Base-by-base conservation (phyloP, 1,140 invertebrate genomes). In the Augochlora pura region DNA sequence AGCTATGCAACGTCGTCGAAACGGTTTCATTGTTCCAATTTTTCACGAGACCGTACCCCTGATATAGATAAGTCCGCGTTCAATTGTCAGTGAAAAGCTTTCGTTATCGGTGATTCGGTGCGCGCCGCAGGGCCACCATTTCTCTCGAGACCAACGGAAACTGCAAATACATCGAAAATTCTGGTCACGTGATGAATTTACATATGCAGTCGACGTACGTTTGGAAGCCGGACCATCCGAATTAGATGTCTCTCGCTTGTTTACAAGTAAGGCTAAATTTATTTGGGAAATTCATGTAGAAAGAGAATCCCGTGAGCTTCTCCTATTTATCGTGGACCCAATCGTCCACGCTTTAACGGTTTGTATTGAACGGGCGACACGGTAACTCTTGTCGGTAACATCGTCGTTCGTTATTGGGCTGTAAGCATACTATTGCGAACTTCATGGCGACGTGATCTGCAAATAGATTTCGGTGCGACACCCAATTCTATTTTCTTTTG, bases 141-240 rank as follows among this genome's bases (percentile, higher is more conserved):
- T 18, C 74, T 68, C 54, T 49, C 10, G 4, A 16, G 6, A 49
- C 39, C 18, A 39, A 21, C 25, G n/a, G 16, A 12, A 23, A 46
- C 14, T 21, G 57, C 23, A 62, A 60, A 62, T 65, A 52, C n/a
- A 62, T 69, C 5, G 74, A 77, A 21, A 46, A 77, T 77, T 39
- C 66, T 3, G 62, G 74, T 70, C 74, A 77, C 74, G 66, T 62
- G 74, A 57, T 69, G 38, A 77, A 77, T 77, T 77, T 69, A 62
- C 65, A 70, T 77, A n/a, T 25, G n/a, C 54, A 39, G 46, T 60
- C 74, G 8, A 42, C 10, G 10, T 27, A 8, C 2, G 0, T 39
- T 42, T 25, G 21, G 10, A 9, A 18, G 0, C 39, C 39, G 21
- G 16, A 12, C 21, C 21, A 16, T 23, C 14, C 27, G 54, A 6